Conservation (phyloP, 1,140 invertebrate genomes). For the Teleopsis dalmanni region DNA sequence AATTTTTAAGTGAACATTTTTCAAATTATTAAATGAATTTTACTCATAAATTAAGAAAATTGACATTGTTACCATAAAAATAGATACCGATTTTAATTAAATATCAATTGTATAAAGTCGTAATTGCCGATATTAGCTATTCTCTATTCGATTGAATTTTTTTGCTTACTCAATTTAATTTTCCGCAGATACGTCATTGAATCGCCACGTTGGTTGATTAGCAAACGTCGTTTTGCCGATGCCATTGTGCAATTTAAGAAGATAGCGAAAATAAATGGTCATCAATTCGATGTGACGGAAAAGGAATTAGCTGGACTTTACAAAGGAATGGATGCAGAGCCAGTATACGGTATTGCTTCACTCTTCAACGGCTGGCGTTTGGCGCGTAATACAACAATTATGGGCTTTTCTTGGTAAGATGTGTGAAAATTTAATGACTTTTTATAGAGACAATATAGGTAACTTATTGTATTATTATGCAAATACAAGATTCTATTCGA, state of each 20-base stretch:
- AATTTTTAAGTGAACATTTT: no score
- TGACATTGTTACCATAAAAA: no score
- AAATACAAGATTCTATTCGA: neutral
- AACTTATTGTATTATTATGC: neutral
- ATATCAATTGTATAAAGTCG: no score
- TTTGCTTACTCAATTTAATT: neutral
- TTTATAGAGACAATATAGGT: neutral
- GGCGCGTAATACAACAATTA: slow-evolving; percentile 51
- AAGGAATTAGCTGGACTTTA: slow-evolving; percentile 35
- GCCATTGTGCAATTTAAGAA: slow-evolving; percentile 48
- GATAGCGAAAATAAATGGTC: slow-evolving; percentile 59
- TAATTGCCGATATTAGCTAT: no score
- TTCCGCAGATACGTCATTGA: slow-evolving; percentile 50
- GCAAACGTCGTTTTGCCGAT: slow-evolving; percentile 50
- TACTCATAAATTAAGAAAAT: no score
- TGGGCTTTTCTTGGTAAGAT: slow-evolving; percentile 47
- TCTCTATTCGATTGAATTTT: no score
- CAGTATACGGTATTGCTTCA: slow-evolving; percentile 48
- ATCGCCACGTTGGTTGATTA: slow-evolving; percentile 59
- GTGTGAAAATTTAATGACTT: neutral
- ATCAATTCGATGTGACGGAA: slow-evolving; percentile 44
- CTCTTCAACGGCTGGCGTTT: slow-evolving; percentile 52
- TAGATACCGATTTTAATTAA: no score
- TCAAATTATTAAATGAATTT: no score
- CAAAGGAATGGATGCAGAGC: slow-evolving; percentile 26